Evolutionary conservation across 1,140 invertebrate species (phyloP), one percentile per base, ranked within the genome.

Genomic region (Drosophila sulfurigaster): DNA sequence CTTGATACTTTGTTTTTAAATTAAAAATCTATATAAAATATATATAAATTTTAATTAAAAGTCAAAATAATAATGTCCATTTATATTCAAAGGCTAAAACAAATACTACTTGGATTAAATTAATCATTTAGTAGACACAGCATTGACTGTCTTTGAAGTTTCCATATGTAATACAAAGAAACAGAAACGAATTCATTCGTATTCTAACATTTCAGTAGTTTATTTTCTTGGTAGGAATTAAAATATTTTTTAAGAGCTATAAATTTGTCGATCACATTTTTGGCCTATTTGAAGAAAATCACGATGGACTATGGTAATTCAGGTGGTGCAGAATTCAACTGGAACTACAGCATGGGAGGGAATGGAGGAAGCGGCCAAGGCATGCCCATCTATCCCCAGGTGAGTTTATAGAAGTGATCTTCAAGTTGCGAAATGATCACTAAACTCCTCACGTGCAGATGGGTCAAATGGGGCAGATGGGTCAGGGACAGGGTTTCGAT

Each of bases 321-420:
- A 28, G 62, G 49, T 49, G 60, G 64, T 63, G 16, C 85, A 0
- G 83, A 87, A 41, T 87, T 87, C 13, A 65, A 71, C 54, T 75
- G 68, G 69, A 60, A 15, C 41, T 72, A 76, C 13, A 52, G 49
- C 35, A 65, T 71, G 16, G 69, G 60, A 10, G 66, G 64, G 28
- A 10, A 48, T 28, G 63, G 67, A 3, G 71, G 51, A 7, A 16
- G 35, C 1, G 52, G 46, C 5, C 57, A 69, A 10, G 5, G 48
- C 46, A 66, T 71, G 67, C 13, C 67, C 32, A 8, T 46, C 28
- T 41, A 75, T 52, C 59, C 73, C 13, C 81, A 88, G 76, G 83
- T 79, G 46, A 77, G 63, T 13, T 4, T 11, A 11, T 3, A 28
- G 13, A 2, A n/a, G 30, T 7, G 30, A 6, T 32, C 6, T 5